Evolutionary conservation across 2,113 vertebrate genomes (phyloP), one percentile per base, ranked within the genome.

Genomic region (Columba livia): DNA sequence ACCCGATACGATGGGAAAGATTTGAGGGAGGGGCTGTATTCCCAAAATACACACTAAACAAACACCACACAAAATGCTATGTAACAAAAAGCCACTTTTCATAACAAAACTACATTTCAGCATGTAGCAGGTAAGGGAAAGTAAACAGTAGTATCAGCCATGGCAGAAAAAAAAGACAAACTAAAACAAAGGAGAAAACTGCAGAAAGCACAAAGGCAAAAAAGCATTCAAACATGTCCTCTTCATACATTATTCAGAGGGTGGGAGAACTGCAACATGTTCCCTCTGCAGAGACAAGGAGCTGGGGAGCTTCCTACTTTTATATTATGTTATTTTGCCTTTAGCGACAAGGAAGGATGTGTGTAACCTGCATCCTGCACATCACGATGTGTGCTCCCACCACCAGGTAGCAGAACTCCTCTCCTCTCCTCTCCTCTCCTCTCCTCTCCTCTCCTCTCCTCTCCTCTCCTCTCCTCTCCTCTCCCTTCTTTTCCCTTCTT

Each of bases 331-430:
- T 61, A 7, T 36, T 38, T 24, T 4, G 8, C 48, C 56, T 42
- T 28, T 8, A 20, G 36, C 1, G 0, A 40, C 13, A 44, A 38
- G 23, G 29, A 67, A 28, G 12, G 31, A 62, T 0, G 2, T 0
- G 1, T 5, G 8, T n/a, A 25, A 53, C 21, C 36, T 57, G 50
- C 40, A 62, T 29, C 32, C 32, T 25, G 16, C 20, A 1, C 10
- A 24, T 7, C 38, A 20, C 3, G 0, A 20, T 7, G 4, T 14
- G 11, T 1, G 6, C 11, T 79, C 34, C 31, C 40, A 42, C 31
- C 34, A 29, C 17, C 19, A 24, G 24, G 8, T 15, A 61, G 29
- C 1, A 0, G 19, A 74, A 31, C 48, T 38, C 11, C 38, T 38
- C 11, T 38, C 11, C 38, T 38, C 11, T 38, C 11, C 38, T 38